These are phyloP conservation scores for Coilia nasus DNA, from an alignment of 2,797 vertebrate species.

Conservation along the genomic window DNA sequence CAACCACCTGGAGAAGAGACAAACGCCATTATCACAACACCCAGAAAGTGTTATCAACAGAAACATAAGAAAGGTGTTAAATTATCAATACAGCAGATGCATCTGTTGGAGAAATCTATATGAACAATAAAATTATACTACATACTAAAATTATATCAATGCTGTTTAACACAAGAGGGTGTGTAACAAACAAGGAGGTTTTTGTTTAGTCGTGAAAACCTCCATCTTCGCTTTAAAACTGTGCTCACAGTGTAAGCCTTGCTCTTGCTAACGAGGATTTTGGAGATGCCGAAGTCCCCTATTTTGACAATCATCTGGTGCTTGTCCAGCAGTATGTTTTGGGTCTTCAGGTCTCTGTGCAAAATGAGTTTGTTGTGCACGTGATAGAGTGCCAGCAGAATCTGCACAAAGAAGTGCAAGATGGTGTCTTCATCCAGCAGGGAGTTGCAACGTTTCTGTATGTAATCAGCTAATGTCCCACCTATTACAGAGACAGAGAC, in stretches of 20 bases:
- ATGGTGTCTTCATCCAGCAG: conserved; percentile 97
- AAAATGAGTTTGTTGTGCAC: conserved; percentile 97
- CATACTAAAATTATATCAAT: too few relatives aligned
- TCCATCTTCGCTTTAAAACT: background rate
- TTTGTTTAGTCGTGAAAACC: too few relatives aligned
- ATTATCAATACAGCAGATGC: too few relatives aligned
- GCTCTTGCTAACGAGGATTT: conserved; percentile 99
- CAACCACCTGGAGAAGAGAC: conserved; percentile 84
- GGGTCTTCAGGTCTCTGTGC: conserved; percentile 97
- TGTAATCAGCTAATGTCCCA: conserved; percentile 94
- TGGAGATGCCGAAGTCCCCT: conserved; percentile 97
- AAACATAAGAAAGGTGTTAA: background rate
- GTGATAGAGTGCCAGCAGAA: conserved; percentile 92
- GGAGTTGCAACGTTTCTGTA: conserved; percentile 96
- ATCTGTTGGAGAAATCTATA: too few relatives aligned
- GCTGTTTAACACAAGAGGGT: too few relatives aligned
- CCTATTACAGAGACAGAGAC: conserved; percentile 62
- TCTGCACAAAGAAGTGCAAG: conserved; percentile 98
- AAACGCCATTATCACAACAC: background rate
- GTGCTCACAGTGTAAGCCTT: conserved; percentile 93
- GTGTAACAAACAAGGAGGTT: too few relatives aligned
- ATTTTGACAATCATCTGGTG: conserved; percentile 98
- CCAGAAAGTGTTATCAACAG: background rate
- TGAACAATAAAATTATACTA: too few relatives aligned
- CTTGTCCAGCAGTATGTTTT: conserved; percentile 98